Conservation (phyloP, 2,113 vertebrate genomes). For the Nycticebus coucang region DNA sequence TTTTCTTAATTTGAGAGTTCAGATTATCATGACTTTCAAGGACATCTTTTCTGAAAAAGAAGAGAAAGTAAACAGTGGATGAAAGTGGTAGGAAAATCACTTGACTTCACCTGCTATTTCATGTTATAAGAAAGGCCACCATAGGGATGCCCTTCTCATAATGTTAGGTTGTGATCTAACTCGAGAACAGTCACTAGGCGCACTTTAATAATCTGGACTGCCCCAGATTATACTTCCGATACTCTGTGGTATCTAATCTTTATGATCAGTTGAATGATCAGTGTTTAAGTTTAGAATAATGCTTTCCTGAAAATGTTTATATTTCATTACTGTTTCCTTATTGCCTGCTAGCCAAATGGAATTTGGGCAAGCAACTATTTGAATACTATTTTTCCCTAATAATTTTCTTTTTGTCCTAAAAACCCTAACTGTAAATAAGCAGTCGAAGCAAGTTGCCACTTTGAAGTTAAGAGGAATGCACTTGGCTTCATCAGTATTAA, state of each 20-base stretch:
- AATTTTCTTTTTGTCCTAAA: constrained; percentile 71
- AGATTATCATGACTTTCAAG: constrained; percentile 69
- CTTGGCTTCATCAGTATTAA: constrained; percentile 88
- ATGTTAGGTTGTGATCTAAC: constrained; percentile 72
- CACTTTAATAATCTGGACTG: constrained; percentile 99
- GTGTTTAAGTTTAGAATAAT: constrained; percentile 85
- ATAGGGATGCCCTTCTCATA: constrained; percentile 60
- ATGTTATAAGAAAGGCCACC: constrained; percentile 9
- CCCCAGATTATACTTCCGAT: constrained; percentile 94
- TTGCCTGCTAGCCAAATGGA: constrained; percentile 80
- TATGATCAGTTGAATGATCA: constrained; percentile 99
- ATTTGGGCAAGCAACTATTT: constrained; percentile 77
- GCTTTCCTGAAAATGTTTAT: constrained; percentile 86
- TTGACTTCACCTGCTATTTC: constrained; percentile 56
- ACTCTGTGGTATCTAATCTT: constrained; percentile 92
- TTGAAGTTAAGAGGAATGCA: constrained; percentile 63
- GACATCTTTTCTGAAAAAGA: constrained; percentile 69
- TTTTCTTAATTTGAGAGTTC: constrained; percentile 75
- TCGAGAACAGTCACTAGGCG: constrained; percentile 89
- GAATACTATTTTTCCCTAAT: constrained; percentile 78
- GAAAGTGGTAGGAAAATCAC: constrained; percentile 63
- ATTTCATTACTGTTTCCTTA: constrained; percentile 78
- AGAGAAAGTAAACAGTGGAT: constrained; percentile 70
- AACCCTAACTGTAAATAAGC: constrained; percentile 77
- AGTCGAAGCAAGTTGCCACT: constrained; percentile 77